Evolutionary conservation across 1,140 invertebrate genomes (phyloP).

Genomic region (Glomeris maerens): DNA sequence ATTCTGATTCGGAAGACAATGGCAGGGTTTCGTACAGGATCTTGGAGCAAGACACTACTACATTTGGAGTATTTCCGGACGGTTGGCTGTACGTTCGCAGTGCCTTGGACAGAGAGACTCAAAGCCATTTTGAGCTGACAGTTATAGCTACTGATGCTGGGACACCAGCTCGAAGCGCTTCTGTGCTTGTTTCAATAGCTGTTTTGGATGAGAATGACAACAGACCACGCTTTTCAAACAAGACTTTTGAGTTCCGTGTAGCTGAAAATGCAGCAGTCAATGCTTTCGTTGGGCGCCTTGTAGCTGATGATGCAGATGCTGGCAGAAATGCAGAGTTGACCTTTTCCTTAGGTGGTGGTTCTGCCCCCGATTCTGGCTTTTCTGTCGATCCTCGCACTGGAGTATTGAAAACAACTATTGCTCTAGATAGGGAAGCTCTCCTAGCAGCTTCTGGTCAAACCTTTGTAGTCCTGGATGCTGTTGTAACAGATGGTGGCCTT

Average conservation of each 20-base stretch:
- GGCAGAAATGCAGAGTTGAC: constrained; percentile 81
- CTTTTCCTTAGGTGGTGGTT: constrained; percentile 59
- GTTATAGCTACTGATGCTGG: constrained; percentile 68
- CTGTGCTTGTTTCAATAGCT: constrained; percentile 73
- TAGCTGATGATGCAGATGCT: constrained; percentile 76
- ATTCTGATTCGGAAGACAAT: constrained; percentile 66
- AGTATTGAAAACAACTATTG: constrained; percentile 68
- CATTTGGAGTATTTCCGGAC: constrained; percentile 82
- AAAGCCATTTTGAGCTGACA: constrained; percentile 75
- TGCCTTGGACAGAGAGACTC: constrained; percentile 68
- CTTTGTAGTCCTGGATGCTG: constrained; percentile 64
- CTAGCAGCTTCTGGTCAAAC: constrained; percentile 56
- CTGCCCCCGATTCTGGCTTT: constrained; percentile 59
- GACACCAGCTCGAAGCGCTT: constrained; percentile 52
- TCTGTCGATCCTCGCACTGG: constrained; percentile 77
- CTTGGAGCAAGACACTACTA: constrained; percentile 64
- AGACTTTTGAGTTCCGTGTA: constrained; percentile 66
- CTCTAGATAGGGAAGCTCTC: constrained; percentile 74
- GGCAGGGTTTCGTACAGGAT: constrained; percentile 67
- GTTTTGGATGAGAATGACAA: constrained; percentile 95
- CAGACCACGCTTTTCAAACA: constrained; percentile 69
- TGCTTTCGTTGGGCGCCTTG: constrained; percentile 76
- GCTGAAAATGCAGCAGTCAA: constrained; percentile 76
- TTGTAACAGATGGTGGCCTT: constrained; percentile 73
- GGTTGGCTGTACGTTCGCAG: constrained; percentile 71